Evolutionary conservation across 2,113 vertebrate species (phyloP), one percentile per base, ranked within the genome.

Genomic region (Brienomyrus longianalis): DNA sequence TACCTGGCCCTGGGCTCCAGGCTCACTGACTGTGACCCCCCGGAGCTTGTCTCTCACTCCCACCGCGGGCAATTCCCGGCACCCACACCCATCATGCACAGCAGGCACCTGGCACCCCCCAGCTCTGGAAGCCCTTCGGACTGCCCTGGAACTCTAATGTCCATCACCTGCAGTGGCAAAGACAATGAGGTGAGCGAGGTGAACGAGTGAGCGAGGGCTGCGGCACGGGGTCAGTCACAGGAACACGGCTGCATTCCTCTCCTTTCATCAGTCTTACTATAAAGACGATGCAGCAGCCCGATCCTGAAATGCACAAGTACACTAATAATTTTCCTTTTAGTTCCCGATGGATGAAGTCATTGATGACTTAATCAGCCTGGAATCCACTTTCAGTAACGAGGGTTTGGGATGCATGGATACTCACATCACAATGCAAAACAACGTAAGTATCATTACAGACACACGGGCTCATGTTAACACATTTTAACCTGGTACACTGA

Each of bases 271-370:
- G 54, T 56, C 27, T 66, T 10, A 27, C 62, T 1, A 27, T 66
- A 66, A 66, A 66, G n/a, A 27, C 1, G 62, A 66, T 4, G 62
- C n/a, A 31, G 31, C 13, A 31, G 62, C n/a, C 56, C 1, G 0
- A 66, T 88, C 45, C 45, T 10, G 45, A 50, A 88, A 19, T 77
- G 6, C 66, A 23, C 52, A 47, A 91, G 51, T 92, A 92, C 80
- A 91, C 90, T 93, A 83, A 93, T 91, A 15, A 91, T 90, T 93
- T 94, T 95, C 94, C 91, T 94, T 95, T 95, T 93, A 96, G 95
- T 96, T 96, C 94, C 97, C 98, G 94, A 97, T 98, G 97, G 97
- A 98, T 94, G 97, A 98, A 90, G 96, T 98, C 94, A 97, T 98
- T 94, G 97, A 98, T 95, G 97, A 98, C 94, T 96, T 98, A 91